Conservation (phyloP, 1,140 invertebrate species). For the Anadara kagoshimensis region DNA sequence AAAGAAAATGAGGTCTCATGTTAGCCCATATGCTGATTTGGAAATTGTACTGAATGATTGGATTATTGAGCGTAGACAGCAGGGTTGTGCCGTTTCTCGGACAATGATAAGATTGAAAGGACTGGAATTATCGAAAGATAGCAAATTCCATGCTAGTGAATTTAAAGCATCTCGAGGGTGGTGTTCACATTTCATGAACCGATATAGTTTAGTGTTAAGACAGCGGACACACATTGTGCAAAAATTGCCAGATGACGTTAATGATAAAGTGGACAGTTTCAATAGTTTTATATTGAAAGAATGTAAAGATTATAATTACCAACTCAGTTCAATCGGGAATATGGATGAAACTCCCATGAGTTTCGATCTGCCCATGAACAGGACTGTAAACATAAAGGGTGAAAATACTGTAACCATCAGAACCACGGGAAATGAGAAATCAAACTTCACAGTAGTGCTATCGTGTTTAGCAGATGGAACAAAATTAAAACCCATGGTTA, state of each 20-base stretch:
- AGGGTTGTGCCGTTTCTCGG: neutral
- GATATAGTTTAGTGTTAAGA: conserved; percentile 12
- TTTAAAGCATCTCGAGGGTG: conserved; percentile 24
- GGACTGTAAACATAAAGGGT: neutral
- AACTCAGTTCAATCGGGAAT: neutral
- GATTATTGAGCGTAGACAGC: conserved; percentile 4
- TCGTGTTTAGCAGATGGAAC: neutral
- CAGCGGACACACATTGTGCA: conserved; percentile 17
- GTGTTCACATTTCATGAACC: conserved; percentile 32
- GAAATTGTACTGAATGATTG: conserved; percentile 12
- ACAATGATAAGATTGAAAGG: conserved; percentile 12
- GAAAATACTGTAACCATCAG: neutral
- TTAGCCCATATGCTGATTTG: conserved; percentile 3
- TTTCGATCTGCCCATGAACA: conserved; percentile 13
- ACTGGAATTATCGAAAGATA: neutral
- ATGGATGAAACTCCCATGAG: conserved; percentile 13
- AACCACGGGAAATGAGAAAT: conserved; percentile 5
- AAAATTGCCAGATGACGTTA: conserved; percentile 22
- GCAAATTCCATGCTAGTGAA: neutral
- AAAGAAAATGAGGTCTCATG: neutral
- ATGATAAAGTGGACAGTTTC: conserved; percentile 18
- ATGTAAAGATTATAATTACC: neutral
- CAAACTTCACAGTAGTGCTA: conserved; percentile 1
- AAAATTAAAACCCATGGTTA: neutral
- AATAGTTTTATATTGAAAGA: neutral